These are phyloP conservation scores for Fratercula arctica DNA, from an alignment of 2,797 vertebrate species.

Conservation along the genomic window DNA sequence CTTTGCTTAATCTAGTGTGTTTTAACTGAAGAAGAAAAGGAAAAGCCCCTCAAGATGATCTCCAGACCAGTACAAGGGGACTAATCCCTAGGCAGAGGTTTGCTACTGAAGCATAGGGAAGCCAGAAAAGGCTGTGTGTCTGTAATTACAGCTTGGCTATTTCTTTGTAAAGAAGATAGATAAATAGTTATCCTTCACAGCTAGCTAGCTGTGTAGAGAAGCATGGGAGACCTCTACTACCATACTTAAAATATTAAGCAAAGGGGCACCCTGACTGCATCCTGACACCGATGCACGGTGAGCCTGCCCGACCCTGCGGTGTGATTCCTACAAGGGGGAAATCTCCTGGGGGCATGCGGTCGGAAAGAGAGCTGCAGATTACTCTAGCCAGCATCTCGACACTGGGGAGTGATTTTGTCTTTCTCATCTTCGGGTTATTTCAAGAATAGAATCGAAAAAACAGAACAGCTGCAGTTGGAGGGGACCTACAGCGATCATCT, in stretches of 20 bases:
- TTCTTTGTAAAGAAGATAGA: not conserved
- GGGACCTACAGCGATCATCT: rapidly evolving
- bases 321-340: not conserved
- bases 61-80: not conserved
- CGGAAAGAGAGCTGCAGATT: rapidly evolving
- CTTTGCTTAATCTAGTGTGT: not conserved
- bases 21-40: not conserved
- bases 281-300: not conserved
- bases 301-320: not conserved
- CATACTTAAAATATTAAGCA: not conserved
- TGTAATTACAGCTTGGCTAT: not conserved
- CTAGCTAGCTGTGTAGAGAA: not conserved
- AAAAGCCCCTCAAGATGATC: not conserved
- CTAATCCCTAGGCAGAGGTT: not conserved
- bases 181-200: not conserved
- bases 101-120: not conserved
- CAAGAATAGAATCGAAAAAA: not conserved
- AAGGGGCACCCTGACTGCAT: not conserved
- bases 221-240: not conserved
- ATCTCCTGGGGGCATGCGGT: not conserved
- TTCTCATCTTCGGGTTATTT: not conserved
- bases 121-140: not conserved
- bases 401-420: not conserved
- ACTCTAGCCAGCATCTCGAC: not conserved
- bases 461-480: not conserved